These are phyloP conservation scores for Carassius carassius DNA, from an alignment of 2,113 vertebrate species.

Conservation along the genomic window DNA sequence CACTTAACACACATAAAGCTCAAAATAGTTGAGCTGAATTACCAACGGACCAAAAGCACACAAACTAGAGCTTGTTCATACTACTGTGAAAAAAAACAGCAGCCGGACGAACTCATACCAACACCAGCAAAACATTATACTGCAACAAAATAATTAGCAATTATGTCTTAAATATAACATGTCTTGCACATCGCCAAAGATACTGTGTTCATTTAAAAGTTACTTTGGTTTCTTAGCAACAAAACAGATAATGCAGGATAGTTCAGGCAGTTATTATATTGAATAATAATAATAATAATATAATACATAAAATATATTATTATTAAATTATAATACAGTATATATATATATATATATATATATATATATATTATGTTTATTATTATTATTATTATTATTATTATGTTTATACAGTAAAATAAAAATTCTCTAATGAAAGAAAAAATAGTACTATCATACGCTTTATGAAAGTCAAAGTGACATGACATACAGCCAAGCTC, in stretches of 20 bases:
- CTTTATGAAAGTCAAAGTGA: too few relatives aligned
- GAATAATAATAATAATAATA: too few relatives aligned
- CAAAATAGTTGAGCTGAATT: slow-evolving; percentile 20
- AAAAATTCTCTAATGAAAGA: too few relatives aligned
- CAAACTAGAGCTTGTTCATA: slow-evolving; percentile 5
- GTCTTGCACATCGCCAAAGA: neutral
- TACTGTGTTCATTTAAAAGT: neutral
- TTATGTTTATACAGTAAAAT: too few relatives aligned
- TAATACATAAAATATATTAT: too few relatives aligned
- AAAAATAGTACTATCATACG: too few relatives aligned
- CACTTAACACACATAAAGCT: slow-evolving; percentile 28
- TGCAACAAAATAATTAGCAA: neutral
- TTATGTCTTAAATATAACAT: neutral
- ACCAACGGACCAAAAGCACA: slow-evolving; percentile 18
- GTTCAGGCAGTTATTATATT: neutral
- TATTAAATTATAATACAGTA: too few relatives aligned
- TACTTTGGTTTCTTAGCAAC: neutral
- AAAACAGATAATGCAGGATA: neutral
- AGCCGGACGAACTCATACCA: neutral
- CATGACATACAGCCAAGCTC: too few relatives aligned
- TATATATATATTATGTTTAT: too few relatives aligned
- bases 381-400: too few relatives aligned
- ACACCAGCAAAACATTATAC: neutral
- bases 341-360: too few relatives aligned
- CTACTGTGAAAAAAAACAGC: too few relatives aligned